Evolutionary conservation across 2,797 vertebrate genomes (phyloP).

Genomic region (Pipistrellus nathusii): DNA sequence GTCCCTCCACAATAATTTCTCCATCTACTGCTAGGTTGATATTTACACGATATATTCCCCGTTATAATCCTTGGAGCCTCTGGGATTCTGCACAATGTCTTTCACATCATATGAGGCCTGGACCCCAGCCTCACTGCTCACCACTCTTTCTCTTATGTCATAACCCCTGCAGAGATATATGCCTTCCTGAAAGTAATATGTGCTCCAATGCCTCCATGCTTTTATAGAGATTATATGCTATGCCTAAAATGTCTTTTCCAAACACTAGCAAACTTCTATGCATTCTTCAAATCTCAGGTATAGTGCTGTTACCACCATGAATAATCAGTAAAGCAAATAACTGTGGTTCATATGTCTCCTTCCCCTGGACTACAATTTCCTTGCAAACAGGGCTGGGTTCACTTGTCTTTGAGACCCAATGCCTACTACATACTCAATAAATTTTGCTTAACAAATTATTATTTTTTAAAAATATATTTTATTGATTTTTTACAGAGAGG

Average conservation of each 20-base stretch:
- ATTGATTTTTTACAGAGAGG: too few species aligned
- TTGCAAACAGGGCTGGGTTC: not conserved
- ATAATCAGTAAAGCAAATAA: constrained; percentile 9
- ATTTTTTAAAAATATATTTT: too few species aligned
- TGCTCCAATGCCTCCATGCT: not conserved
- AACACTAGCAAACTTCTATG: not conserved
- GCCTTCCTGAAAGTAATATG: not conserved
- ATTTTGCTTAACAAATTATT: constrained; percentile 4
- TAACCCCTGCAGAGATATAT: not conserved
- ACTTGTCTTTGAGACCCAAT: constrained; percentile 5
- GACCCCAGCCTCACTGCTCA: not conserved
- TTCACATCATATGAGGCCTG: not conserved
- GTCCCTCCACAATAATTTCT: not conserved
- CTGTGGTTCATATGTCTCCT: not conserved
- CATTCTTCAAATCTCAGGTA: not conserved
- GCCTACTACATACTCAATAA: not conserved
- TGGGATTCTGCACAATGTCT: not conserved
- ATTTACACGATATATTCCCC: not conserved
- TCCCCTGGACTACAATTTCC: not conserved
- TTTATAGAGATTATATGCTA: not conserved
- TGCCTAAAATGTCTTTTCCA: not conserved
- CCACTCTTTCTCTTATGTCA: not conserved
- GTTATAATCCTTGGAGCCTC: not conserved
- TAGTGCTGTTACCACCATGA: not conserved
- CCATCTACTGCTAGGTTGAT: not conserved